Evolutionary conservation across 2,113 vertebrate species (phyloP).

Genomic region (Apeltes quadracus): DNA sequence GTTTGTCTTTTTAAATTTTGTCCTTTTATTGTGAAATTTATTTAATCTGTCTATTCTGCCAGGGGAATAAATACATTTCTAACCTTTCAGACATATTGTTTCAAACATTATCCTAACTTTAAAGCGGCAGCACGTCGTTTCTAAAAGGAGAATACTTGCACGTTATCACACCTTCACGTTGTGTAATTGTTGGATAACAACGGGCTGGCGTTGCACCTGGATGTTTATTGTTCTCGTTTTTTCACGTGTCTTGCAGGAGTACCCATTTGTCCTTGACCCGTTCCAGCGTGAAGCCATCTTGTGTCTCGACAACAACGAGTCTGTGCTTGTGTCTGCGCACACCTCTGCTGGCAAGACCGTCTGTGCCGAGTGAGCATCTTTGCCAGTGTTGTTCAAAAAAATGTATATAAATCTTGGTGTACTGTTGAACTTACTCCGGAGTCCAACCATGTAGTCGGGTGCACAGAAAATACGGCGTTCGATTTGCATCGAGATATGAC

Average conservation of each 20-base stretch:
- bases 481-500: background rate
- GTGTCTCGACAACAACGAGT: conserved; percentile 98
- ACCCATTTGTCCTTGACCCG: conserved; percentile 95
- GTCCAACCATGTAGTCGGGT: no score
- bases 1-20: background rate
- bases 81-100: background rate
- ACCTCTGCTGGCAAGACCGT: conserved; percentile 99
- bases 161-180: background rate
- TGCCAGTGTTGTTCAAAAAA: background rate
- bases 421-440: background rate
- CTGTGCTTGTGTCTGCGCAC: conserved; percentile 96
- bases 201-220: background rate
- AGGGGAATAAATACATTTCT: background rate
- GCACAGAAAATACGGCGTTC: no score
- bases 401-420: background rate
- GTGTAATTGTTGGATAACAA: background rate
- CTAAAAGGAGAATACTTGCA: background rate
- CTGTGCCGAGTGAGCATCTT: conserved; percentile 94
- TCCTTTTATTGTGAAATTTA: background rate
- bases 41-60: background rate
- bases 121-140: background rate
- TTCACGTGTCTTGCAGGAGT: conserved; percentile 84
- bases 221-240: background rate
- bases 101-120: background rate
- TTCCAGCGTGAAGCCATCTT: conserved; percentile 97